These are phyloP conservation scores for Conus betulinus DNA, from an alignment of 1,140 invertebrate species.

Conservation along the genomic window DNA sequence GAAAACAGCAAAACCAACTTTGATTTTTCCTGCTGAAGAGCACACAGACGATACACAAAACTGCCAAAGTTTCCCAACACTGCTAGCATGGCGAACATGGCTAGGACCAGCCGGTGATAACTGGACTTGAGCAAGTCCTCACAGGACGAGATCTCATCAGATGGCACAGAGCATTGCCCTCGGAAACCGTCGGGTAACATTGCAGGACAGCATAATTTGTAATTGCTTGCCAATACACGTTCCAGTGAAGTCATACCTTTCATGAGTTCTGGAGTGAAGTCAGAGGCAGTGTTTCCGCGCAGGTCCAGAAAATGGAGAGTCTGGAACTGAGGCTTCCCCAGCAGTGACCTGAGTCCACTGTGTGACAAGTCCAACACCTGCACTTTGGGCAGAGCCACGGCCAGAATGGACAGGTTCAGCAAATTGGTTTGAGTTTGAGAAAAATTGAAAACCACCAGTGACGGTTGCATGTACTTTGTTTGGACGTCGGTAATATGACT, in stretches of 20 bases:
- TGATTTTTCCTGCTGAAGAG: background rate
- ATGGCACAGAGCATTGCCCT: constrained; percentile 21
- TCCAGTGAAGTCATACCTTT: background rate
- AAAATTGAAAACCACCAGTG: too few species aligned
- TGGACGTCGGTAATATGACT: background rate
- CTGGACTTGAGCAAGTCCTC: constrained; percentile 44
- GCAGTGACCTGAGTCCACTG: background rate
- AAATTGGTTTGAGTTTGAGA: too few species aligned
- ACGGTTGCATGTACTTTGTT: background rate
- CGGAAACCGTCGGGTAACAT: constrained; percentile 34
- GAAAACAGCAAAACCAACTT: constrained; percentile 45
- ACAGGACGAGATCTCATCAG: constrained; percentile 54
- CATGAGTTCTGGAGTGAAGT: background rate
- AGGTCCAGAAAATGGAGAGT: background rate
- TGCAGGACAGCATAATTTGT: constrained; percentile 46
- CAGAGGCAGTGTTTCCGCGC: background rate
- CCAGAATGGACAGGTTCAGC: constrained; percentile 15
- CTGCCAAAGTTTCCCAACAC: constrained; percentile 53
- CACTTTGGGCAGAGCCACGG: constrained; percentile 19
- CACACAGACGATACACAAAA: background rate
- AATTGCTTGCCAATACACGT: constrained; percentile 36
- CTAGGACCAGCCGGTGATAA: constrained; percentile 40
- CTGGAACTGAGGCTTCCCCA: background rate
- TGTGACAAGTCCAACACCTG: background rate
- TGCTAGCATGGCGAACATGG: constrained; percentile 44